phyloP scores from a whole-genome alignment of 2,888 invertebrate species.

The Seladonia tumulorum region DNA sequence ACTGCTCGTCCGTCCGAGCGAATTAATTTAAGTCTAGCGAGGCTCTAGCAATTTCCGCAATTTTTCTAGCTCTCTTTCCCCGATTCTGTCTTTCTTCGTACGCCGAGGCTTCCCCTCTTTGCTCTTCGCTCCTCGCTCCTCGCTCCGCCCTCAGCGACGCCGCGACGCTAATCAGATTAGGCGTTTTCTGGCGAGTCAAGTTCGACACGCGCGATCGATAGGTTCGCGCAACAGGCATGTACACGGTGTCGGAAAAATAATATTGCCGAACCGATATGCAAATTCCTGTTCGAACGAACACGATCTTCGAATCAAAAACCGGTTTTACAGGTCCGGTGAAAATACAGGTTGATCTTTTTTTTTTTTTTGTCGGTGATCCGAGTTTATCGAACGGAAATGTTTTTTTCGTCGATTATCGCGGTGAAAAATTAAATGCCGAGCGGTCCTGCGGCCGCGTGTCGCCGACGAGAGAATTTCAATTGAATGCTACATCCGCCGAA shows the following conservation, averaged over 20 bases:
- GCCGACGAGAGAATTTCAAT: conserved; percentile 32
- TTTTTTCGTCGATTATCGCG: conserved; percentile 25
- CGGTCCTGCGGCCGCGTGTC: not conserved
- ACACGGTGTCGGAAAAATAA: not conserved
- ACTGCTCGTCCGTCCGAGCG: conserved; percentile 71
- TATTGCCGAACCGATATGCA: not conserved
- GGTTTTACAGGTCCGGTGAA: not conserved
- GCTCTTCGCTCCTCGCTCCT: not conserved
- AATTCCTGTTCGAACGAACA: not conserved
- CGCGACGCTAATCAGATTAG: conserved; percentile 71
- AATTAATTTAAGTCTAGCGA: conserved; percentile 78
- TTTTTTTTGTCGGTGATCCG: not conserved
- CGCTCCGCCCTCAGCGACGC: conserved; percentile 21
- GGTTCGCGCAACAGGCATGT: conserved; percentile 46
- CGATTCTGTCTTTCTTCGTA: conserved; percentile 46
- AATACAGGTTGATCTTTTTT: not conserved
- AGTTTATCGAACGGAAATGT: conserved; percentile 13
- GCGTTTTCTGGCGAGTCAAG: conserved; percentile 61
- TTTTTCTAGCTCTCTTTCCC: conserved; percentile 72
- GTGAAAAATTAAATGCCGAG: conserved; percentile 32
- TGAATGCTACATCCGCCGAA: conserved; percentile 11
- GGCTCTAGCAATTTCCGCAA: conserved; percentile 76
- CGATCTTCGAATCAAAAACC: not conserved
- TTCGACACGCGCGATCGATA: conserved; percentile 52
- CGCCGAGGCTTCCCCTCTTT: not conserved